Evolutionary conservation across 2,888 invertebrate species (phyloP), one percentile per base, ranked within the genome.

Genomic region (Chymomyza caudatula): DNA sequence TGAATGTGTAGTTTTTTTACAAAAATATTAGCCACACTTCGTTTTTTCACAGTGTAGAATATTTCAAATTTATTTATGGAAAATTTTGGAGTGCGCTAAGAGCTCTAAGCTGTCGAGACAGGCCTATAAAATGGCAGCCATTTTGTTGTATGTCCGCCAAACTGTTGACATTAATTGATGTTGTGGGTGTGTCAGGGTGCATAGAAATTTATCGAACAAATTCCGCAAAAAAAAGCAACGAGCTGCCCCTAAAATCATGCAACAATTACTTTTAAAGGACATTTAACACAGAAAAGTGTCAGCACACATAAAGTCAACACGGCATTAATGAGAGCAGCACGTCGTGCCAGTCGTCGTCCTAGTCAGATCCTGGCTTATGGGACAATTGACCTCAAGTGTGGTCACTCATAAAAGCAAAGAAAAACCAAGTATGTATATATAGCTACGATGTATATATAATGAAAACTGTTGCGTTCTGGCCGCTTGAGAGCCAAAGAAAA

Each of bases 321-420:
- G n/a, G 19, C 15, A 47, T 19, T 19, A 47, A 47, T 47, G 47
- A 47, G 11, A 8, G 19, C 29, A 8, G 11, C 29, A 37, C 29
- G 29, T 37, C 29, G 4, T 37, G 8, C 52, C 23, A 47, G 47
- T 20, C 15, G 19, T 3, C 19, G n/a, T 19, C 22, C n/a, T 25
- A 19, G 19, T 60, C 37, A 17, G 37, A 20, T 2, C 51, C 43
- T 49, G 52, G 53, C 63, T 75, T 57, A 67, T 60, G 71, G 67
- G 69, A 68, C 72, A 74, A 64, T 76, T 81, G 82, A 81, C 72
- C 82, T 57, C 63, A 44, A 54, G 63, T 62, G 66, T 53, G 51
- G 57, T 22, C 23, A 37, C 29, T 55, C 37, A 43, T 8, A 17
- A 22, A n/a, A n/a, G 17, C 56, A 62, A 15, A 20, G 2, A 23